Percentiles rank a stretch among this genome's conserved stretches.
Evolutionary conservation across 2,888 invertebrate genomes (phyloP).

Genomic region (Platypus cylindrus): DNA sequence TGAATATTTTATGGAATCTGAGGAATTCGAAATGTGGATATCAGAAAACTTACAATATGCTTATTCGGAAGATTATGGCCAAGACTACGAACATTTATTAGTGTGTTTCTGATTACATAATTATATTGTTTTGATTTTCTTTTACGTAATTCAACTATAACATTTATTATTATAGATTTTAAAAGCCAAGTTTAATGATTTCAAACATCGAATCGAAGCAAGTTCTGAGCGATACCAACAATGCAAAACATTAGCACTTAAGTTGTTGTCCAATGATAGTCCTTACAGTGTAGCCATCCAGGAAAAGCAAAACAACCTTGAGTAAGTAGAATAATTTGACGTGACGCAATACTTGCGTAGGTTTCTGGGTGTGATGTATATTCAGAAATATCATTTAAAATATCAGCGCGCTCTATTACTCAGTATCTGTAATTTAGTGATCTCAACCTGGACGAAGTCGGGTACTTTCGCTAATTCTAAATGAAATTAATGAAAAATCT

Average conservation of each 20-base stretch:
- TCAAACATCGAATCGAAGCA: constrained; percentile 80
- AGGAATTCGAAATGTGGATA: constrained; percentile 86
- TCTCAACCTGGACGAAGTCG: too few species aligned
- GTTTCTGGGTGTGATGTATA: too few species aligned
- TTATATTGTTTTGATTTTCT: neutral
- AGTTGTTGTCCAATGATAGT: constrained; percentile 72
- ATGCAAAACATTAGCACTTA: constrained; percentile 81
- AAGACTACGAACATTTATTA: constrained; percentile 82
- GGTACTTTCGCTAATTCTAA: too few species aligned
- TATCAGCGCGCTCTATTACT: too few species aligned
- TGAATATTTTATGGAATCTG: constrained; percentile 82
- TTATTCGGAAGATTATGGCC: constrained; percentile 85
- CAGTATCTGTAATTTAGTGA: too few species aligned
- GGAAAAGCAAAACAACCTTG: constrained; percentile 71
- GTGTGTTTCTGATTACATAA: constrained; percentile 33
- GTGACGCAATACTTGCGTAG: neutral
- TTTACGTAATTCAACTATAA: constrained; percentile 2
- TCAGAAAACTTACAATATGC: constrained; percentile 81
- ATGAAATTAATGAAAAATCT: too few species aligned
- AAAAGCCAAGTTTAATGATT: constrained; percentile 84
- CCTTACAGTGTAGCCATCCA: constrained; percentile 78
- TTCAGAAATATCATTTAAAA: too few species aligned
- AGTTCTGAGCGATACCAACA: constrained; percentile 83
- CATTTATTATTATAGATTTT: constrained; percentile 45
- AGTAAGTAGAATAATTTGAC: constrained; percentile 41